Percentiles rank a stretch among this genome's conserved stretches.
Conservation (phyloP, 1,140 invertebrate species). For the Homalodisca vitripennis region DNA sequence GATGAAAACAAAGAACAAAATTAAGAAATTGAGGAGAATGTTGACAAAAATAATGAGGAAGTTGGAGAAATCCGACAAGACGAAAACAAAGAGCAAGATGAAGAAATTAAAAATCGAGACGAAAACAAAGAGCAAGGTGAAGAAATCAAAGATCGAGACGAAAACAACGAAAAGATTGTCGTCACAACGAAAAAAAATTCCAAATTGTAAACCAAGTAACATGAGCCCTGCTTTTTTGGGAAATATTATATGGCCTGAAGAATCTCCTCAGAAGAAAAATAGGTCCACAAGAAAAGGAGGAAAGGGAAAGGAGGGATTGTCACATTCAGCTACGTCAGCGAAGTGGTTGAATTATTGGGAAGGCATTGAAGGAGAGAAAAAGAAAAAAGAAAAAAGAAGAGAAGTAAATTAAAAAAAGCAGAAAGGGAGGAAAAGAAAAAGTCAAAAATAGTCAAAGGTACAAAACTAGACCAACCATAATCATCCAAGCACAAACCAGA, state of each 20-base stretch:
- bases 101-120: background rate
- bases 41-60: background rate
- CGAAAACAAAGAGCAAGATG: background rate
- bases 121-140: background rate
- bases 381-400: background rate
- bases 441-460: background rate
- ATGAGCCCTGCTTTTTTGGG: background rate
- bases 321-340: background rate
- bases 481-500: no score
- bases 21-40: background rate
- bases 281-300: no score
- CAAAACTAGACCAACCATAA: constrained; percentile 3
- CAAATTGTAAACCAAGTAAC: background rate
- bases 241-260: constrained; percentile 7
- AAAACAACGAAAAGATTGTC: background rate
- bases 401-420: constrained; percentile 1
- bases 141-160: background rate
- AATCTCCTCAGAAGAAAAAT: constrained; percentile 4
- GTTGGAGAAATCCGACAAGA: background rate
- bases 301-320: background rate
- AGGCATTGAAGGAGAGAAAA: background rate
- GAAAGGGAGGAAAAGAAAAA: background rate
- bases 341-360: constrained; percentile 12
- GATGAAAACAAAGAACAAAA: background rate
- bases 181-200: background rate